Evolutionary conservation across 1,140 invertebrate genomes (phyloP), one percentile per base, ranked within the genome.

Genomic region (Diachasmimorpha longicaudata): DNA sequence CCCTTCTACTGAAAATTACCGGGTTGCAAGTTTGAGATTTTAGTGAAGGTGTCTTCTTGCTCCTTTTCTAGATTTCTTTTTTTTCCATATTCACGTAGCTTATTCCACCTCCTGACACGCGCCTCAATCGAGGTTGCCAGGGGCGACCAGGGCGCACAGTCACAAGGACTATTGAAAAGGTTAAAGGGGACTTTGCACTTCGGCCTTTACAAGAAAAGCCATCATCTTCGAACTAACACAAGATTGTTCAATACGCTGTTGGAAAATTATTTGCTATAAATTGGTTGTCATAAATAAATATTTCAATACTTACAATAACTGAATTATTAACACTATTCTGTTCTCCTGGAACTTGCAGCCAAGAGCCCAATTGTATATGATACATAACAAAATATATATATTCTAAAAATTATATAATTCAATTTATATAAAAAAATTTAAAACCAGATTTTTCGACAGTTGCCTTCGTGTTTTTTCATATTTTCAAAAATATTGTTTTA

Each of bases 81-180:
- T 77, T 81, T 82, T 79, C 82, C 48, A 68, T 73, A 55, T 63
- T 39, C 36, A 68, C 66, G 44, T 67, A 69, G 31, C 16, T 58
- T 71, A 19, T 42, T 36, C 67, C 81, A 84, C 85, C 79, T 36
- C 58, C 48, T 85, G 84, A 86, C 85, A 85, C 85, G 84, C 84
- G 86, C 84, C 86, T 87, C 83, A 84, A 87, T 85, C 81, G 82
- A 81, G 81, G 86, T 89, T 88, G 82, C 86, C 87, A 88, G 81
- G 87, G 70, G 86, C 77, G 83, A 89, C 87, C 75, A 37, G 10
- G 81, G 72, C 85, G 86, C 83, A 84, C 83, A 83, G 83, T 86
- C 84, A 88, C 83, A 79, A 81, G 82, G 86, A 87, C 83, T 87
- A 87, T 85, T 84, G 83, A 88, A 82, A 80, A 87, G 83, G 82